A percentile compares a stretch with the other conserved stretches of the same genome.
These are phyloP conservation scores for Drosophila ogumai DNA, from an alignment of 1,140 invertebrate genomes.

Conservation along the genomic window DNA sequence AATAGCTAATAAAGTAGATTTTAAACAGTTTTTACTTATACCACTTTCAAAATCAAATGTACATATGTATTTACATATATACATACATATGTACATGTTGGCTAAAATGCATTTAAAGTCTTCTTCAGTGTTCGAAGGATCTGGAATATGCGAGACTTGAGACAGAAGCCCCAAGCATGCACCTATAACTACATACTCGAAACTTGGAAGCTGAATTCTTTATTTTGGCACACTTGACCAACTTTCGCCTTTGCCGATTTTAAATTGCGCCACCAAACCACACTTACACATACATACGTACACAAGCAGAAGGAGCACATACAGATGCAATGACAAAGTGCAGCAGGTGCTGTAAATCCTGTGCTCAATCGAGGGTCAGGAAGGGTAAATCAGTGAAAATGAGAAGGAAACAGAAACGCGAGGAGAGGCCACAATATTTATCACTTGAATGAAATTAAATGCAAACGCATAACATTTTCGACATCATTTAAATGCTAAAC, in stretches of 20 bases:
- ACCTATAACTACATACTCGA: constrained; percentile 15
- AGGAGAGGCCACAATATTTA: constrained; percentile 52
- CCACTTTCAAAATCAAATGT: too few species aligned
- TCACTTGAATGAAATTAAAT: constrained; percentile 72
- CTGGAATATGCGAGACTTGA: not conserved
- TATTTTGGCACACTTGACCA: constrained; percentile 80
- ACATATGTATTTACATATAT: too few species aligned
- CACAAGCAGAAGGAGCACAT: constrained; percentile 1
- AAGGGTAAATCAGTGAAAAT: not conserved
- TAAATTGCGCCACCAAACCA: constrained; percentile 45
- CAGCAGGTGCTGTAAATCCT: constrained; percentile 71
- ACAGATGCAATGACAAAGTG: constrained; percentile 46
- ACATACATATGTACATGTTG: not conserved
- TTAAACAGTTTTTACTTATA: too few species aligned
- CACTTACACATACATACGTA: constrained; percentile 4
- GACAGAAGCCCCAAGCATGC: constrained; percentile 4
- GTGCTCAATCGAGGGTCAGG: not conserved
- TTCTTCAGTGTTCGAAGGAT: not conserved
- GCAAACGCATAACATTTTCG: constrained; percentile 63
- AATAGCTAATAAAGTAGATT: too few species aligned
- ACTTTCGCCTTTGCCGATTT: constrained; percentile 63
- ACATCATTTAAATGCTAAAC: constrained; percentile 79
- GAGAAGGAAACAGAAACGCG: constrained; percentile 2
- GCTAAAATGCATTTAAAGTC: not conserved
- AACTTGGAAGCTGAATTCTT: constrained; percentile 44